Evolutionary conservation across 1,140 invertebrate species (phyloP), one percentile per base, ranked within the genome.

Genomic region (Coenobita brevimanus): DNA sequence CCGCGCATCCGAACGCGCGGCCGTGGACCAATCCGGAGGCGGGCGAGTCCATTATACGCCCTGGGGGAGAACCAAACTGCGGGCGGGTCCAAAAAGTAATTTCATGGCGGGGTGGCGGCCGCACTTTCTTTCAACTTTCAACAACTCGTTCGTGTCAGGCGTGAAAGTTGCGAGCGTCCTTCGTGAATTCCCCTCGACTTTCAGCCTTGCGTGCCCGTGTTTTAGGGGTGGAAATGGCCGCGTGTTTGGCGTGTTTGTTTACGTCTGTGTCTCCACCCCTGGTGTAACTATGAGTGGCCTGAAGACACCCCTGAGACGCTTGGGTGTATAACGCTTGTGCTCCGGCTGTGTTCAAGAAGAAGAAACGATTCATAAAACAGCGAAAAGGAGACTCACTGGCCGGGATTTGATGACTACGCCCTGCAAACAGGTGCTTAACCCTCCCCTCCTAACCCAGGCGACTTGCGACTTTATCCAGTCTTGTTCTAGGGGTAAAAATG

Each of bases 51-150:
- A 86, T 86, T 86, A 86, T 86, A 86, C 79, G 84, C 84, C 84
- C 84, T 86, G 54, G 36, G 84, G 84, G 84, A 86, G 36, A 73
- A 30, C 84, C 84, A 86, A 86, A 86, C 84, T 86, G 84, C 84
- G 84, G 84, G 73, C 73, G n/a, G 84, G 73, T 75, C 84, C 73
- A 86, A 86, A 86, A 86, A 86, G 73, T 86, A 86, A 86, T 86
- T 86, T 86, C 84, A 86, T 86, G 84, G 73, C 79, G 84, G 79
- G 84, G 84, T 79, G 79, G 73, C 84, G 73, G 50, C 64, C 84
- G 84, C 84, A 86, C 84, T 86, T 86, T 86, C 84, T 86, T 86
- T 86, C 84, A 86, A 86, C 84, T 86, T 86, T 86, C 84, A 86
- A 86, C 84, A 86, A 86, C 84, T 86, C 84, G 84, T 86, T 86